These are phyloP conservation scores for Aspiorhynchus laticeps DNA, from an alignment of 2,113 vertebrate species.

Conservation along the genomic window DNA sequence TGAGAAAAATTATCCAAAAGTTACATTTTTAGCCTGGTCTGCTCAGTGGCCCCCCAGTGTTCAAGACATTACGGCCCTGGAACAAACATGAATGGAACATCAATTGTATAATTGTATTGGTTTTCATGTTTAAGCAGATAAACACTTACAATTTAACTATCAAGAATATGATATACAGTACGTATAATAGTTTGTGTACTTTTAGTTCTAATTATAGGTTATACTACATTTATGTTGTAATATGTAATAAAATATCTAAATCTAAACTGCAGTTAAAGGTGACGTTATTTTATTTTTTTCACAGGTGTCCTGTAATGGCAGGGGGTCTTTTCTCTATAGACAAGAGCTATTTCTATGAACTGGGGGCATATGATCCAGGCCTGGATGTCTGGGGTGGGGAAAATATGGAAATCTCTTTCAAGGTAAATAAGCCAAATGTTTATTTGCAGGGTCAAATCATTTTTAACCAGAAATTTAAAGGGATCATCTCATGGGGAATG, in stretches of 20 bases:
- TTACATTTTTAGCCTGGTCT: too few species aligned
- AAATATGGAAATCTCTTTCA: slow-evolving; percentile 98
- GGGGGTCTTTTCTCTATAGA: slow-evolving; percentile 97
- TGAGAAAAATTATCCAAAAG: too few species aligned
- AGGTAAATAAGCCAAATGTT: slow-evolving; percentile 74
- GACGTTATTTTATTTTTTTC: not conserved
- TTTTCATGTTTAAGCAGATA: not conserved
- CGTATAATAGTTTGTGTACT: not conserved
- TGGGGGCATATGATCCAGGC: slow-evolving; percentile 91
- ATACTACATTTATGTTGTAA: not conserved
- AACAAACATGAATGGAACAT: too few species aligned
- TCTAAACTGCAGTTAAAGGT: not conserved
- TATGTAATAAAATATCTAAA: not conserved
- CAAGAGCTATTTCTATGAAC: slow-evolving; percentile 92
- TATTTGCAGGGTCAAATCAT: not conserved
- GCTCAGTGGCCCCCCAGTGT: too few species aligned
- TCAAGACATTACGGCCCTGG: too few species aligned
- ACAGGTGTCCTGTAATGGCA: slow-evolving; percentile 96
- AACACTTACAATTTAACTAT: not conserved
- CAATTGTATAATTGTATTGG: not conserved
- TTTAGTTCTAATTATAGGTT: not conserved
- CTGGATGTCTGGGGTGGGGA: slow-evolving; percentile 98
- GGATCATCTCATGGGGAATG: too few species aligned
- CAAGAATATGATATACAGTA: not conserved
- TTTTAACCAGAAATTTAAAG: not conserved